A percentile compares a stretch with the other conserved stretches of the same genome.
These are phyloP conservation scores for Drosophila pseudoananassae DNA, from an alignment of 1,140 invertebrate genomes.

Conservation along the genomic window DNA sequence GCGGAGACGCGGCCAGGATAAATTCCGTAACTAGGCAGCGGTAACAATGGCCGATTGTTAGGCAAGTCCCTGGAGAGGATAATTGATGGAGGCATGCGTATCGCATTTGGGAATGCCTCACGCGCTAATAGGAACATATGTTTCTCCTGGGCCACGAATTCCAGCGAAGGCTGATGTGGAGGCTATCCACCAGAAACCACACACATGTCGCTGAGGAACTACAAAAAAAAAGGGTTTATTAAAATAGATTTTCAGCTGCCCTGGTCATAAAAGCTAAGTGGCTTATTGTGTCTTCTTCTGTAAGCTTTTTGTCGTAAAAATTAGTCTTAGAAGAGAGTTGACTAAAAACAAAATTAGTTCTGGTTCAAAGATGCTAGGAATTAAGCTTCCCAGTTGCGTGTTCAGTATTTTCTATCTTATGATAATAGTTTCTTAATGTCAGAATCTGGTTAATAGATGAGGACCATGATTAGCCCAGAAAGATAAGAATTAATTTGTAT, in stretches of 20 bases:
- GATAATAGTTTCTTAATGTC: constrained; percentile 47
- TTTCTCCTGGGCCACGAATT: constrained; percentile 23
- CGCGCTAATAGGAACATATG: constrained; percentile 78
- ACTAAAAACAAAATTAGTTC: constrained; percentile 33
- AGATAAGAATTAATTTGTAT: constrained; percentile 33
- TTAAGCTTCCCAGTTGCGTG: constrained; percentile 34
- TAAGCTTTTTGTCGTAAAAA: constrained; percentile 47
- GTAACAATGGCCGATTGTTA: constrained; percentile 78
- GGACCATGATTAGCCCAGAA: constrained; percentile 41
- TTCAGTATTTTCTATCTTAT: constrained; percentile 25
- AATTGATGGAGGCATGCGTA: constrained; percentile 68
- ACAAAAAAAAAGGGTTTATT: constrained; percentile 32
- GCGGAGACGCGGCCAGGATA: constrained; percentile 7
- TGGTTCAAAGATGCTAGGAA: constrained; percentile 10
- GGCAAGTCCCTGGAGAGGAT: constrained; percentile 52
- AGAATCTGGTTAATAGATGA: constrained; percentile 20
- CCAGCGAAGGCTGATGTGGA: background rate
- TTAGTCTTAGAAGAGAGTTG: constrained; percentile 40
- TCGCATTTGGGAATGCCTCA: constrained; percentile 63
- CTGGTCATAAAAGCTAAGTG: constrained; percentile 71
- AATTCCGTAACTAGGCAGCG: constrained; percentile 54
- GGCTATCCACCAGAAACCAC: constrained; percentile 36
- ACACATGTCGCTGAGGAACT: constrained; percentile 20
- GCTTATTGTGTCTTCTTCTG: constrained; percentile 60
- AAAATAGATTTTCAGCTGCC: constrained; percentile 35